These are phyloP conservation scores for Chiridota heheva DNA, from an alignment of 35 echinoderm and acorn worm genomes.

Conservation along the genomic window DNA sequence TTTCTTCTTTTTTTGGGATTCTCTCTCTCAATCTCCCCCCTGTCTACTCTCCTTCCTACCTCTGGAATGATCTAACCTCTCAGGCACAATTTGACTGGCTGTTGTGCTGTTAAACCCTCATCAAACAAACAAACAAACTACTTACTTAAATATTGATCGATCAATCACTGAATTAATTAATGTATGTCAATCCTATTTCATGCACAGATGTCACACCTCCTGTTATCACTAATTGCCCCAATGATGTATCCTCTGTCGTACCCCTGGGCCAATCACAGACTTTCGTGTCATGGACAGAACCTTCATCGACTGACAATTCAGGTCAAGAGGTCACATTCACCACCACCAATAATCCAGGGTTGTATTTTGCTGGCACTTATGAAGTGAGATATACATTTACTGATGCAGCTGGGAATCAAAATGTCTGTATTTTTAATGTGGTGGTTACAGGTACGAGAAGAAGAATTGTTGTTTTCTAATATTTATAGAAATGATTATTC, in stretches of 20 bases:
- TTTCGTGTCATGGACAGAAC: conserved; percentile 48
- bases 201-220: conserved; percentile 32
- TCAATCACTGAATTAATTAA: not conserved
- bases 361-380: conserved; percentile 40
- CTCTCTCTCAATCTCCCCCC: too few relatives aligned
- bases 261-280: conserved; percentile 1
- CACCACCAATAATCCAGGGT: conserved; percentile 5
- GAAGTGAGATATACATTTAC: conserved; percentile 61
- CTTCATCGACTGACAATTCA: conserved; percentile 61
- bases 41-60: too few relatives aligned
- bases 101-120: too few relatives aligned
- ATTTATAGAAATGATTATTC: not conserved
- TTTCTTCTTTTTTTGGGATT: too few relatives aligned
- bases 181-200: not conserved
- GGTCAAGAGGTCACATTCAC: conserved; percentile 35
- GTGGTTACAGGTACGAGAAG: conserved; percentile 37
- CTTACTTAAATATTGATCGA: too few relatives aligned
- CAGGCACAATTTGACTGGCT: too few relatives aligned
- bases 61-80: too few relatives aligned
- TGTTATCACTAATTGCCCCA: conserved; percentile 57
- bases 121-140: too few relatives aligned
- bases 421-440: conserved; percentile 41
- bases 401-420: conserved; percentile 54
- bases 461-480: too few relatives aligned
- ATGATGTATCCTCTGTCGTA: conserved; percentile 21